Percentiles rank a stretch among this genome's conserved stretches.
Conservation (phyloP, 2,888 invertebrate genomes). For the Caradrina kadenii region DNA sequence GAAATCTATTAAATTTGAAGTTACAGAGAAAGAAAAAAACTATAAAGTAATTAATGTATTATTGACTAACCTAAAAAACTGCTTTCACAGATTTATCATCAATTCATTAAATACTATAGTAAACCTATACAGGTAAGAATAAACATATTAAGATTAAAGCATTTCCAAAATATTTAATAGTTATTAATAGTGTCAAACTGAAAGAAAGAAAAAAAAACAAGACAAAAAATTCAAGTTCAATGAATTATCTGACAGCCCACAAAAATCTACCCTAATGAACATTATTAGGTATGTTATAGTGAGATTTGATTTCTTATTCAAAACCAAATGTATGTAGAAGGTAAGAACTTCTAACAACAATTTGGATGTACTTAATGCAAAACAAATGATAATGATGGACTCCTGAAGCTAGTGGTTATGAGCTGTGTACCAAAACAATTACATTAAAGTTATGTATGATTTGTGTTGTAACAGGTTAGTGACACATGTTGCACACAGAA, state of each 20-base stretch:
- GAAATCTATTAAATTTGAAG: too few species aligned
- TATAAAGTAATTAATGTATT: too few species aligned
- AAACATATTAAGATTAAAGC: conserved; percentile 1
- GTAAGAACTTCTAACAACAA: conserved; percentile 13
- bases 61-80: not conserved
- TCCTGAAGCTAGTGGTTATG: conserved; percentile 76
- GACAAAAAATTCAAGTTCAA: conserved; percentile 2
- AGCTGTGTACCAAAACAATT: conserved; percentile 68
- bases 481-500: conserved; percentile 88
- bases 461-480: conserved; percentile 83
- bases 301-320: conserved; percentile 24
- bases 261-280: conserved; percentile 16
- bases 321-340: conserved; percentile 22
- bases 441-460: conserved; percentile 67
- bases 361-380: conserved; percentile 23
- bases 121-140: not conserved
- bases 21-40: too few species aligned
- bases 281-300: conserved; percentile 3
- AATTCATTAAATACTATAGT: not conserved
- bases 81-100: not conserved
- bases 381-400: conserved; percentile 63
- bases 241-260: conserved; percentile 13
- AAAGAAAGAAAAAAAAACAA: not conserved
- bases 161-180: conserved; percentile 14
- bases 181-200: conserved; percentile 2